Base-by-base conservation (phyloP, 2,113 vertebrate species). In the Oncorhynchus mykiss region DNA sequence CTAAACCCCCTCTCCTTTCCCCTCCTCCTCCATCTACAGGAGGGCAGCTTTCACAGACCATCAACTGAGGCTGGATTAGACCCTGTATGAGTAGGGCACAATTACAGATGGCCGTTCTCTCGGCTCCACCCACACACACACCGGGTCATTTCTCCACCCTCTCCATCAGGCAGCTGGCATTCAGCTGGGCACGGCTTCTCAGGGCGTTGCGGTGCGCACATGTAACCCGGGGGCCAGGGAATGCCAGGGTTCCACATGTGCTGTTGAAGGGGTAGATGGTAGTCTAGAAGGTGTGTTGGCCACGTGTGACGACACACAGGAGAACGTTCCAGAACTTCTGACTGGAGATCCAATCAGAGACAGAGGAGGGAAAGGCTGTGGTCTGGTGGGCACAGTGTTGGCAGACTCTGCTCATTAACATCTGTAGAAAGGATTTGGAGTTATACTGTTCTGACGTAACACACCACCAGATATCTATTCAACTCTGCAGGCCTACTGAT, bases 81-180 rank as follows among this genome's bases (percentile, higher is more conserved):
- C 67, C 76, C 80, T 80, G 80, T 80, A 76, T 64, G 74, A 76
- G 80, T 62, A 78, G 39, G 39, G 9, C 70, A 78, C 88, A 92
- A 92, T 92, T 92, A 92, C 70, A 92, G 90, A 81, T 81, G 75
- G 77, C 81, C 80, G 74, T 74, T 81, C 59, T 57, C 78, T 80
- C 3, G 68, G 82, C 89, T 73, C 54, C 54, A 57, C 16, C 54
- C 54, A 57, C 54, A 20, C 54, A 57, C 54, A 57, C 54, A 82
- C 67, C 78, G 80, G 84, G 82, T 85, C 79, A 86, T 86, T 85
- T 83, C 76, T 85, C 80, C 60, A 68, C 78, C 86, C 82, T 85
- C 75, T 77, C 66, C 9, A 45, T 45, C 39, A 45, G 2, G 9
- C 39, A 45, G 76, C 85, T 80, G 86, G 86, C 75, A 83, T 83